Percentiles rank a stretch among this genome's conserved stretches.
These are phyloP conservation scores for Acromyrmex echinatior DNA, from an alignment of 1,140 invertebrate species.

Conservation along the genomic window DNA sequence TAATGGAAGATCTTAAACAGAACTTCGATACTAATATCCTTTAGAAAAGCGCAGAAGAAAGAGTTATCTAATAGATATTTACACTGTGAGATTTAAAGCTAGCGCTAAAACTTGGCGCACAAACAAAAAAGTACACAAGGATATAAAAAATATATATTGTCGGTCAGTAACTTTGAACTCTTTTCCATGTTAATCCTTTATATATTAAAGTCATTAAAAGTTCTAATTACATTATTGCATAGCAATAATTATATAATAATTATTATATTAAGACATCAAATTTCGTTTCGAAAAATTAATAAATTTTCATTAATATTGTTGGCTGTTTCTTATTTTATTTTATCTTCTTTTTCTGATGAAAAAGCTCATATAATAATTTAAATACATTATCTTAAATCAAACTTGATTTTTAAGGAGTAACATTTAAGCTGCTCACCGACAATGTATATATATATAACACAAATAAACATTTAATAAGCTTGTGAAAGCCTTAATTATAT, in stretches of 20 bases:
- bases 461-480: slow-evolving; percentile 15
- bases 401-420: not conserved
- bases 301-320: not conserved
- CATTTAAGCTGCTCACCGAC: slow-evolving; percentile 16
- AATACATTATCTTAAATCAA: not conserved
- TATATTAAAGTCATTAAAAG: slow-evolving; percentile 5
- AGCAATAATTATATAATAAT: slow-evolving; percentile 4
- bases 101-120: not conserved
- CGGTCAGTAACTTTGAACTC: not conserved
- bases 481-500: slow-evolving; percentile 32
- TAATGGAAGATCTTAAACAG: slow-evolving; percentile 43
- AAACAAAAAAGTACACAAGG: slow-evolving; percentile 12
- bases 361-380: not conserved
- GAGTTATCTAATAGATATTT: slow-evolving; percentile 35
- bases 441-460: not conserved
- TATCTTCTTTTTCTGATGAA: not conserved
- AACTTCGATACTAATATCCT: slow-evolving; percentile 25
- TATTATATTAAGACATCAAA: slow-evolving; percentile 3
- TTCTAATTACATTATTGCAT: not conserved
- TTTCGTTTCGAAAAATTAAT: not conserved
- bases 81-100: slow-evolving; percentile 27
- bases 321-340: not conserved
- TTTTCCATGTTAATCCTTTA: not conserved
- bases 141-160: not conserved
- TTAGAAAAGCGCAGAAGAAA: slow-evolving; percentile 25